Base-by-base conservation (phyloP, 2,113 vertebrate species). In the Ploceus nigricollis region DNA sequence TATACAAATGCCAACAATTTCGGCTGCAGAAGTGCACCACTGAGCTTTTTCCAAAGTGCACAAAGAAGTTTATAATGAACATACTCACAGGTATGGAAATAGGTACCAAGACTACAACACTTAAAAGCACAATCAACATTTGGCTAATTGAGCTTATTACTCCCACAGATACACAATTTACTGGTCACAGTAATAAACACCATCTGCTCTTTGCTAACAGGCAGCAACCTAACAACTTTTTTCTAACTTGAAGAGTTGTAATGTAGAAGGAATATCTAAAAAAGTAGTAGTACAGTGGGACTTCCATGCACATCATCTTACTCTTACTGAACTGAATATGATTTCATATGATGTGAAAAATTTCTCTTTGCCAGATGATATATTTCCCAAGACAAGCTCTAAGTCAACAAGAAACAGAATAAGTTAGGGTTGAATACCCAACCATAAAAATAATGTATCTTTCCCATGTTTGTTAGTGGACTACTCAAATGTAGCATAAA, bases 131-230 rank as follows among this genome's bases (percentile, higher is more conserved):
- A 95, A 83, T 58, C 82, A 86, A 66, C 92, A 90, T 94, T 96
- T 92, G 89, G 88, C 39, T 95, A 96, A 94, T 86, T 86, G 71
- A 76, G 54, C 33, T 90, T 77, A 90, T 89, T 94, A 95, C 76
- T 90, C 89, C 92, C 86, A 93, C 82, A 86, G 76, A 92, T 73
- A 90, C 48, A 86, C 42, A 66, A 86, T 80, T 92, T 90, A 77
- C 39, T 2, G 71, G 90, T 78, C 92, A 94, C 75, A 90, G 71
- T 58, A 94, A 95, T 78, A 95, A 95, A 89, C 80, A 97, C 90
- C 95, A 97, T 93, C 94, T 97, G 95, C 50, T 95, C 76, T 92
- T 93, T 88, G 63, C 86, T 86, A 93, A 90, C 76, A 66, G 75
- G 88, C 58, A 93, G 53, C 68, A 95, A 92, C 42, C 45, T 86